Evolutionary conservation across 2,113 vertebrate genomes (phyloP), one percentile per base, ranked within the genome.

Genomic region (Clinocottus analis): DNA sequence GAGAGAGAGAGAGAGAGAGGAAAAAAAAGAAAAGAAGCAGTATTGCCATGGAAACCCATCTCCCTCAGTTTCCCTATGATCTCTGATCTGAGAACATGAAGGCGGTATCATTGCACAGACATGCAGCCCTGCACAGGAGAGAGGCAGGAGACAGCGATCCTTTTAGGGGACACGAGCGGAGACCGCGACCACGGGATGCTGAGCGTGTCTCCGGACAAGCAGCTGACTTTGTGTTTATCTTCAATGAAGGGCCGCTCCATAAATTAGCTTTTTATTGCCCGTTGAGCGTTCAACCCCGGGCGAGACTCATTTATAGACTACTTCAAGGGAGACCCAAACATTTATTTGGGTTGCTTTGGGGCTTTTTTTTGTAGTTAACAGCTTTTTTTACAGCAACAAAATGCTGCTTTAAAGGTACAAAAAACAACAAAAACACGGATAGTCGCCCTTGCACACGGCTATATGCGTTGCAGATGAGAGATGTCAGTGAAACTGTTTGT

Each of bases 41-140:
- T n/a, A 93, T 95, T 89, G 88, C 92, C 92, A 94, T 95, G 92
- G 93, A 90, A 94, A 95, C 92, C 83, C 39, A 77, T 90, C 87
- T 94, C 79, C 85, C 89, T 87, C 75, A 39, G 74, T 86, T 90
- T 72, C 85, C 76, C 76, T 75, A 25, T 84, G 84, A 87, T 87
- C 84, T 79, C 51, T 85, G 81, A 85, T 85, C 51, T 82, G 77
- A 81, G 62, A 79, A 77, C 83, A 85, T 74, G 77, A 88, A 66
- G 39, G 66, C 80, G 55, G 70, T 23, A 35, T 69, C 75, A 75
- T 59, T 69, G 75, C 69, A 51, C 72, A 75, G 43, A 72, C 39
- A 25, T 3, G 19, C 60, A 29, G 41, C 33, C 9, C 27, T 10
- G 64, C 59, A 37, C 49, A 41, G 10, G 16, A 55, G 19, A 35